Evolutionary conservation across 2,888 invertebrate genomes (phyloP).

Genomic region (Griposia aprilina): DNA sequence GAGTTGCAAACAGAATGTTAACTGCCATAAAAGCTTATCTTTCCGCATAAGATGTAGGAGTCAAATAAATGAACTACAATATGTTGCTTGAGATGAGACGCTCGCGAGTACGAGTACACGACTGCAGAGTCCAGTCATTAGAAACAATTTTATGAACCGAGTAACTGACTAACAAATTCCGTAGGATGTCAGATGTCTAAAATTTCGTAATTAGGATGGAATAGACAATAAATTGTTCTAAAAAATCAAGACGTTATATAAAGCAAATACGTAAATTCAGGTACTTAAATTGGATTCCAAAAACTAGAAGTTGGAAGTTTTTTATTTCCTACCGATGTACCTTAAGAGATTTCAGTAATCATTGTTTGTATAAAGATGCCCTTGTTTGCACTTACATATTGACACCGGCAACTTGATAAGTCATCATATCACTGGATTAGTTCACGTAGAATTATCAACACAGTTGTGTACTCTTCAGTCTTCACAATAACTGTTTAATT

Average conservation of each 20-base stretch:
- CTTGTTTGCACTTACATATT: constrained; percentile 52
- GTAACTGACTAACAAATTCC: background rate
- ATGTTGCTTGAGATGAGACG: constrained; percentile 24
- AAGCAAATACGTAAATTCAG: background rate
- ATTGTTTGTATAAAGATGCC: constrained; percentile 23
- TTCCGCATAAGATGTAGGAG: constrained; percentile 27
- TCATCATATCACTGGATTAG: constrained; percentile 36
- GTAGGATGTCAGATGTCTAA: background rate
- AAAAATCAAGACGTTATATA: background rate
- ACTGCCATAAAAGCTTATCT: constrained; percentile 57
- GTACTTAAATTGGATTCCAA: background rate
- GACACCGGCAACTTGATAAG: constrained; percentile 48
- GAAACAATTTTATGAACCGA: background rate
- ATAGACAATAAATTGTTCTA: background rate
- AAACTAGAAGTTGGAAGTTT: background rate
- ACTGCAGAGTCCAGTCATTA: background rate
- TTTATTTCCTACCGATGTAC: background rate
- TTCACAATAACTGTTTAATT: constrained; percentile 11
- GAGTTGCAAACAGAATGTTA: constrained; percentile 25
- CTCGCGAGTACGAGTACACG: background rate
- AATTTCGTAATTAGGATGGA: background rate
- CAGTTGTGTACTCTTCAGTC: constrained; percentile 31
- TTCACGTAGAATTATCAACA: constrained; percentile 38
- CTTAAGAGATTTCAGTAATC: background rate
- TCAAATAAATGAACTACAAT: constrained; percentile 27